phyloP scores from a whole-genome alignment of 2,888 invertebrate species.

The Craniophora ligustri region DNA sequence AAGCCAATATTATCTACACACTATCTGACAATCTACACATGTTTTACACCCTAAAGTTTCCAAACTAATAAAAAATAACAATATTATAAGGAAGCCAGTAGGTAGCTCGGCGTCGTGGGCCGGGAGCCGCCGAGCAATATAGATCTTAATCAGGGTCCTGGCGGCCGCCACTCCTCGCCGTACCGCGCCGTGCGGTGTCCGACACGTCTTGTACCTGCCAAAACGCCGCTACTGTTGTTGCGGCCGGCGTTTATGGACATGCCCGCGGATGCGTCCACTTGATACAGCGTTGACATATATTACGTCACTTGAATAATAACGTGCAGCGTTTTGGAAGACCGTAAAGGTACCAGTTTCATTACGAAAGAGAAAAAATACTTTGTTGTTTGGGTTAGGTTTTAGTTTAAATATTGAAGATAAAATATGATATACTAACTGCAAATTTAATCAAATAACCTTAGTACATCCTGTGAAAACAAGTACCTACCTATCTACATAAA shows the following conservation, averaged over 20 bases:
- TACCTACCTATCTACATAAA: too few relatives aligned
- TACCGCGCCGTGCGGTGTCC: too few relatives aligned
- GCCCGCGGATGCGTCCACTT: conserved; percentile 45
- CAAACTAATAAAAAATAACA: conserved; percentile 44
- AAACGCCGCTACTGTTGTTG: conserved; percentile 11
- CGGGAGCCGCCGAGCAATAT: conserved; percentile 34
- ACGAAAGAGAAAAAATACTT: too few relatives aligned
- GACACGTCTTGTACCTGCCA: conserved; percentile 47
- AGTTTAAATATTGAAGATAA: too few relatives aligned
- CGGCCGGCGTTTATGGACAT: conserved; percentile 23
- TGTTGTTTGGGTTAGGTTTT: too few relatives aligned
- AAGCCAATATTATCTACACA: conserved; percentile 24
- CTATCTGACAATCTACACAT: conserved; percentile 36
- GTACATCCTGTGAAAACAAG: too few relatives aligned
- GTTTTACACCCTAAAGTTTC: conserved; percentile 40
- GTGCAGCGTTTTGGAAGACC: too few relatives aligned
- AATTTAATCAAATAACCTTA: too few relatives aligned
- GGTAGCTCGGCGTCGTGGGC: conserved; percentile 30
- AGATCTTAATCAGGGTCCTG: conserved; percentile 54
- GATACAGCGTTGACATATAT: conserved; percentile 36
- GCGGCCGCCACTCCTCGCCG: conserved; percentile 41
- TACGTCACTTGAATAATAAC: conserved; percentile 27
- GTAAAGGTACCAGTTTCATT: too few relatives aligned
- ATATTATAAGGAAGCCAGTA: conserved; percentile 43
- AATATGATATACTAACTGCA: too few relatives aligned